Conservation (phyloP, 1,140 invertebrate species). For the Dryas iulia region DNA sequence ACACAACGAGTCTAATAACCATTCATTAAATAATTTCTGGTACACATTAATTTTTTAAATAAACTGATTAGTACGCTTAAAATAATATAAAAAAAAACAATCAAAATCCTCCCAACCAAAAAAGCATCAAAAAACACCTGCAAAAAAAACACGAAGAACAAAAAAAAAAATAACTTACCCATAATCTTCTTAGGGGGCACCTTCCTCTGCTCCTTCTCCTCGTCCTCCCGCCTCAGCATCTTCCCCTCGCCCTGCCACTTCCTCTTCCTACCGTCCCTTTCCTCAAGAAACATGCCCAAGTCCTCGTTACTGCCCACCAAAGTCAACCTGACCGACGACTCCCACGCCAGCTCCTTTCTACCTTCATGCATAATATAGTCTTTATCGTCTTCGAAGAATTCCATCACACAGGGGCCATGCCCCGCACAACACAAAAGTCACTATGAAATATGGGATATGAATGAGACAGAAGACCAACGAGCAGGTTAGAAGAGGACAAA, state of each 20-base stretch:
- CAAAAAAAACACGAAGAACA: neutral
- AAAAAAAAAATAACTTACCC: constrained; percentile 47
- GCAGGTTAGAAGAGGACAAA: constrained; percentile 90
- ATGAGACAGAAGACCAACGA: constrained; percentile 39
- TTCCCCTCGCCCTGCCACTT: constrained; percentile 66
- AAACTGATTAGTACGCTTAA: too few relatives aligned
- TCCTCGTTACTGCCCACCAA: constrained; percentile 61
- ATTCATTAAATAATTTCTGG: too few relatives aligned
- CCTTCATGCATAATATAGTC: constrained; percentile 70
- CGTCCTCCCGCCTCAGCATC: constrained; percentile 60
- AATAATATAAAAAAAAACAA: too few relatives aligned
- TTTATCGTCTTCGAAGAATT: constrained; percentile 51
- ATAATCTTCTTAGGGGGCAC: constrained; percentile 70
- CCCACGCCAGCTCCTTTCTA: constrained; percentile 63
- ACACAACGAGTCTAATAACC: too few relatives aligned
- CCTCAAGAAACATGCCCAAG: constrained; percentile 66
- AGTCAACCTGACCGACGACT: constrained; percentile 60
- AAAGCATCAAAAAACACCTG: neutral
- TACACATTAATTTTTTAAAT: too few relatives aligned
- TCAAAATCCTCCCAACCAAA: too few relatives aligned
- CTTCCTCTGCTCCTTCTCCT: constrained; percentile 66
- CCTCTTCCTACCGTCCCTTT: constrained; percentile 58
- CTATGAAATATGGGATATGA: constrained; percentile 56
- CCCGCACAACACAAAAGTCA: constrained; percentile 59
- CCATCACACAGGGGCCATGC: constrained; percentile 65